Percentiles rank a stretch among this genome's conserved stretches.
These are phyloP conservation scores for Stegodyphus dumicola DNA, from an alignment of 1,140 invertebrate species.

Conservation along the genomic window DNA sequence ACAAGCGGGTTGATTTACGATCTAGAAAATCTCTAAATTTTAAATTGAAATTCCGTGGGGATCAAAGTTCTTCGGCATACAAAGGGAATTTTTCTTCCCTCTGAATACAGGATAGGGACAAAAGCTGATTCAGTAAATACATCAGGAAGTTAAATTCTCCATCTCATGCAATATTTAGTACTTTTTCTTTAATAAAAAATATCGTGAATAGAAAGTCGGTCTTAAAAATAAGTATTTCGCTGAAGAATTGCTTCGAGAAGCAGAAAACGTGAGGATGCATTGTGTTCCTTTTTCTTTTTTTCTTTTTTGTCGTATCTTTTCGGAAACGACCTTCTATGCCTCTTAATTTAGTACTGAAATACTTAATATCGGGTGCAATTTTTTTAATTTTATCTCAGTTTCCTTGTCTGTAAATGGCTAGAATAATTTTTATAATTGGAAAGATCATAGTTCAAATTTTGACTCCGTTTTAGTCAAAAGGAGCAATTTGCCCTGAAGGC, in stretches of 20 bases:
- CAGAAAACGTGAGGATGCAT: too few relatives aligned
- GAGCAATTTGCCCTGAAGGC: too few relatives aligned
- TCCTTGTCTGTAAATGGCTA: too few relatives aligned
- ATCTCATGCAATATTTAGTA: constrained; percentile 43
- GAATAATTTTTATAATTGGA: too few relatives aligned
- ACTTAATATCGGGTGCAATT: too few relatives aligned
- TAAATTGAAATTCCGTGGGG: constrained; percentile 43
- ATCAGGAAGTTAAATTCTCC: constrained; percentile 34
- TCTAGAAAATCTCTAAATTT: constrained; percentile 36
- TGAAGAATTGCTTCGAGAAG: not conserved
- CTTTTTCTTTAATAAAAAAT: constrained; percentile 19
- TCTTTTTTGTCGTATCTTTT: too few relatives aligned
- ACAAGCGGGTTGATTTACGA: constrained; percentile 35
- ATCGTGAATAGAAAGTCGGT: constrained; percentile 3
- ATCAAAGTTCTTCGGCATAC: constrained; percentile 2
- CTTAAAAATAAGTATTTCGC: constrained; percentile 31
- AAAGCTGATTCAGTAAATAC: not conserved
- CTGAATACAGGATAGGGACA: constrained; percentile 3
- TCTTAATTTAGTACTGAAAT: too few relatives aligned
- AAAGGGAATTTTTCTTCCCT: constrained; percentile 16
- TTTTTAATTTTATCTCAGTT: too few relatives aligned
- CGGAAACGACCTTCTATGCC: too few relatives aligned
- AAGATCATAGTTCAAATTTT: too few relatives aligned
- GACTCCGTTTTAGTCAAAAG: too few relatives aligned
- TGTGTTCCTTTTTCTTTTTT: too few relatives aligned